Conservation (phyloP, 2,113 vertebrate genomes). For the Triplophysa siluroides region DNA sequence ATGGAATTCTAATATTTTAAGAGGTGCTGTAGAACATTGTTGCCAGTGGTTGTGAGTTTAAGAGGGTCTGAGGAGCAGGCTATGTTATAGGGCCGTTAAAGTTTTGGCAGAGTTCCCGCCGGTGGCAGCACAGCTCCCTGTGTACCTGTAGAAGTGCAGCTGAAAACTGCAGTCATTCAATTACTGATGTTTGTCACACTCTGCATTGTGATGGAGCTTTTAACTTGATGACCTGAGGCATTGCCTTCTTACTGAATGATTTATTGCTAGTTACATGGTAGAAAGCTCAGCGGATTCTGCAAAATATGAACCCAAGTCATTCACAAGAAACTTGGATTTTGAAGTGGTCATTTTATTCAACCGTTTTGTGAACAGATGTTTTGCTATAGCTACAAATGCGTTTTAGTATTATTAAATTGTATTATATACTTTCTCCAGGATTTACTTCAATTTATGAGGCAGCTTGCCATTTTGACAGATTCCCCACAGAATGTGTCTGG, state of each 20-base stretch:
- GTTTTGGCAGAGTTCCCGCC: slow-evolving; percentile 43
- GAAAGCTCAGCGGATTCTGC: background rate
- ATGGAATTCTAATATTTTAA: background rate
- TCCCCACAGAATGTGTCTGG: too few species aligned
- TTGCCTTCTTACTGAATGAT: background rate
- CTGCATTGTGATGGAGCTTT: background rate
- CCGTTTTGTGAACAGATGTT: too few species aligned
- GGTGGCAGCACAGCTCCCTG: background rate
- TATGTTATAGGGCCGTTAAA: slow-evolving; percentile 51
- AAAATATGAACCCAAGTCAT: background rate
- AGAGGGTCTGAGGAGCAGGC: background rate
- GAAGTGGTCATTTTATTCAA: too few species aligned
- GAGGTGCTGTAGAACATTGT: too few species aligned
- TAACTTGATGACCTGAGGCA: background rate
- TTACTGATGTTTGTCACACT: background rate
- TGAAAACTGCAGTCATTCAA: background rate
- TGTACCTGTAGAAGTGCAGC: slow-evolving; percentile 44
- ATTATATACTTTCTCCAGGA: too few species aligned
- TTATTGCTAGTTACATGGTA: background rate
- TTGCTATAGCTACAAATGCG: too few species aligned
- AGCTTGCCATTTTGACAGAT: too few species aligned
- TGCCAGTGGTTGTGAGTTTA: too few species aligned
- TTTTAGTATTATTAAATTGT: too few species aligned
- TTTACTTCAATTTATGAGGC: too few species aligned
- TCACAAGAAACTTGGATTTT: too few species aligned